Conservation (phyloP, 2,888 invertebrate species). For the Apamea epomidion region DNA sequence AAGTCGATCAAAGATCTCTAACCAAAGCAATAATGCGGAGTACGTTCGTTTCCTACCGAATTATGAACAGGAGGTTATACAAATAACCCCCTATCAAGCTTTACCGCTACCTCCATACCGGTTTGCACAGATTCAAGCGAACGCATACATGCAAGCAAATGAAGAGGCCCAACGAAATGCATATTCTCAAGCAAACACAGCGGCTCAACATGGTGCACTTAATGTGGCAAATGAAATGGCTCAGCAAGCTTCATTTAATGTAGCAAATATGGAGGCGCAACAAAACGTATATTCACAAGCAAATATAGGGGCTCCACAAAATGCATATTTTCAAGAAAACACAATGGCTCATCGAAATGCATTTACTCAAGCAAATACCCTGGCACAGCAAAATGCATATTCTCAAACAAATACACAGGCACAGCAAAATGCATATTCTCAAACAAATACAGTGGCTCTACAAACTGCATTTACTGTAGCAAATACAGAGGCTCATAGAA, state of each 20-base stretch:
- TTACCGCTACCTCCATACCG: conserved; percentile 46
- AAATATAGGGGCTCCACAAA: conserved; percentile 6
- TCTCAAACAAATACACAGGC: not conserved
- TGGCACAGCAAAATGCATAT: not conserved
- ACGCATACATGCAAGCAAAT: conserved; percentile 23
- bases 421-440: not conserved
- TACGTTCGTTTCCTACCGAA: conserved; percentile 66
- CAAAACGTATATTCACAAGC: not conserved
- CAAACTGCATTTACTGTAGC: conserved; percentile 5
- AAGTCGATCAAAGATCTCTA: conserved; percentile 41
- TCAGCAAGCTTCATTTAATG: conserved; percentile 12
- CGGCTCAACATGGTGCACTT: conserved; percentile 13
- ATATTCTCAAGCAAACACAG: conserved; percentile 8
- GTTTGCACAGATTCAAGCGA: conserved; percentile 12
- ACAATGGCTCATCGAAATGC: conserved; percentile 3
- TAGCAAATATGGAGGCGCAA: not conserved
- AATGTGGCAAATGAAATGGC: conserved; percentile 11
- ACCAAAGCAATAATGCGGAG: conserved; percentile 43
- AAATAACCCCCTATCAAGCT: conserved; percentile 45
- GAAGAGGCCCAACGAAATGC: conserved; percentile 11
- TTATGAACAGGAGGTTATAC: conserved; percentile 60
- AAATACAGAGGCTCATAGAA: not conserved
- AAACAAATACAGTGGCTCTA: not conserved
- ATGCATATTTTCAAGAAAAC: not conserved
- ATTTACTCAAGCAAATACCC: not conserved